Base-by-base conservation (phyloP, 2,888 invertebrate genomes). In the Acanthosepion pharaonis region DNA sequence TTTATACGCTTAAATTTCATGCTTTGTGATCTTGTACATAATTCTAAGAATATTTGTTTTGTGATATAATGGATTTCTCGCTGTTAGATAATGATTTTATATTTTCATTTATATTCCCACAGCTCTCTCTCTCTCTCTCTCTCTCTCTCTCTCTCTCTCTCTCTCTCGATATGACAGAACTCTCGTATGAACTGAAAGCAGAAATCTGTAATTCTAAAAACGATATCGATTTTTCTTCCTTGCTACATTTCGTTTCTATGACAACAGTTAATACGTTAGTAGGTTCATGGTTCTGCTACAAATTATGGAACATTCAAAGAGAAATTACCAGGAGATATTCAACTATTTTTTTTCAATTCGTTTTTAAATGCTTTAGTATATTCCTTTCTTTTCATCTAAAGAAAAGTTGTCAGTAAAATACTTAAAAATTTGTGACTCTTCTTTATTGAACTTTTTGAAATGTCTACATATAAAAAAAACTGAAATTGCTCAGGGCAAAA, bases 221-320 rank as follows among this genome's bases (percentile, higher is more conserved):
- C 78, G 78, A 78, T 78, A 78, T 78, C 78, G 78, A 78, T 78
- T 78, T 78, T 78, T 78, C 78, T 78, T n/a, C 78, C 78, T 78
- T 78, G 78, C 78, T 11, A 78, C 78, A 78, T 78, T 78, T 15
- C n/a, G 78, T 78, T 78, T 78, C 78, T 11, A 78, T 78, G 78
- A 33, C 78, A 33, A 78, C 78, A 9, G n/a, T 78, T 78, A 78
- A 78, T 78, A 78, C 78, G 78, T 78, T 78, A n/a, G 78, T 78
- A 78, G 78, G 78, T 78, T 33, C n/a, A 9, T 11, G 78, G n/a
- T 8, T 78, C n/a, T 78, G n/a, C 78, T 11, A 78, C 11, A 78
- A 59, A 15, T 78, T n/a, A 78, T 78, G 78, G 78, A 78, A 78
- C 78, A 78, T n/a, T 78, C 78, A n/a, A 78, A 78, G 78, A 78